These are phyloP conservation scores for Lagopus leucura DNA, from an alignment of 2,113 vertebrate species.

Conservation along the genomic window DNA sequence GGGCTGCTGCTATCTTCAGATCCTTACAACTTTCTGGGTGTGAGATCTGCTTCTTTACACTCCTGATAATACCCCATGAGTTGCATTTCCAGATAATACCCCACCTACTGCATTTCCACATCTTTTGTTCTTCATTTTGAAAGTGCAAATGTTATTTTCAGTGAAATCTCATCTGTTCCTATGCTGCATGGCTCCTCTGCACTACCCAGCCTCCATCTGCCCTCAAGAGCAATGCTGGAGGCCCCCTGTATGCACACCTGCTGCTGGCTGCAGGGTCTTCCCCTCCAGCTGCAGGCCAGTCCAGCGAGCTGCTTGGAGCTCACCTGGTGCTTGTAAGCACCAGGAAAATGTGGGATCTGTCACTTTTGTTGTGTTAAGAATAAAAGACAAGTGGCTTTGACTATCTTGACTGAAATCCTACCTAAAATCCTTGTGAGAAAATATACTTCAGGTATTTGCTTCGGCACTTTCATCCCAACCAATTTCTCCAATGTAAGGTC, in stretches of 20 bases:
- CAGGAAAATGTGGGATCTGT: not conserved
- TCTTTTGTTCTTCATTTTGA: not conserved
- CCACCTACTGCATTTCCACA: accelerated
- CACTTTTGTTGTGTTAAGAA: not conserved
- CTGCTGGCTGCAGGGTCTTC: not conserved
- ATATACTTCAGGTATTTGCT: not conserved
- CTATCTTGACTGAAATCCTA: not conserved
- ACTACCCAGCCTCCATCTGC: not conserved
- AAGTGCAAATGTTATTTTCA: not conserved
- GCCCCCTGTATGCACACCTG: not conserved
- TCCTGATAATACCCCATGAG: not conserved
- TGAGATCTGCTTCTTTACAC: not conserved
- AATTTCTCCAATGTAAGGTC: not conserved
- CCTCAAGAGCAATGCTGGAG: not conserved
- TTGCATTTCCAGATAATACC: too few relatives aligned
- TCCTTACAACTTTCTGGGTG: accelerated
- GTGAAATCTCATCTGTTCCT: not conserved
- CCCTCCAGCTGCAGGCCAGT: not conserved
- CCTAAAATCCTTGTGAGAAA: not conserved
- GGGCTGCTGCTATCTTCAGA: accelerated
- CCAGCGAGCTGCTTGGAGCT: not conserved
- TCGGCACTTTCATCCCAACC: not conserved
- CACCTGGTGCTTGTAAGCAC: not conserved
- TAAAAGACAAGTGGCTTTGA: not conserved
- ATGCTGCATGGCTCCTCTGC: not conserved